phyloP scores from a whole-genome alignment of 1,140 invertebrate species.

The Pogonognathellus flavescens region DNA sequence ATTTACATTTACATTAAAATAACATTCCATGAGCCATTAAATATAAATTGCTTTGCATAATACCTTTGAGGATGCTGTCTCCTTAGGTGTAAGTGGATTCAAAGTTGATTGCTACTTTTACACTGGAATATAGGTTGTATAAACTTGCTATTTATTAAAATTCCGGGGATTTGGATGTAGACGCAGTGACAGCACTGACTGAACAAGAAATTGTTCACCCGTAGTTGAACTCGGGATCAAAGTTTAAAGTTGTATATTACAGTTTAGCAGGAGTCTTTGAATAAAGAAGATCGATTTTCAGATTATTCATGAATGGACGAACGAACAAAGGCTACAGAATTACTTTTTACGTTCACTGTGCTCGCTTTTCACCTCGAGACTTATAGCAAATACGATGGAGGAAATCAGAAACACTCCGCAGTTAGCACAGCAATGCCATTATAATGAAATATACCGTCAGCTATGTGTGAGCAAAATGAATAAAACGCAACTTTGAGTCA shows the following conservation, averaged over 20 bases:
- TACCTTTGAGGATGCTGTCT: too few species aligned
- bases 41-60: too few species aligned
- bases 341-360: neutral
- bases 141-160: too few species aligned
- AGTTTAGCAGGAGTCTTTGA: neutral
- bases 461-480: neutral
- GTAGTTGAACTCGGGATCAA: neutral
- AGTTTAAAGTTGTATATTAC: neutral
- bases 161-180: too few species aligned
- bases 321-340: neutral
- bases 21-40: too few species aligned
- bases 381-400: neutral
- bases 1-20: too few species aligned
- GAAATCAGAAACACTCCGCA: neutral
- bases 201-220: too few species aligned
- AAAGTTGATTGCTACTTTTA: too few species aligned
- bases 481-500: neutral
- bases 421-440: neutral
- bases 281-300: neutral
- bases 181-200: too few species aligned
- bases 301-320: slow-evolving; percentile 19
- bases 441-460: neutral
- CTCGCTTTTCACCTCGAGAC: neutral
- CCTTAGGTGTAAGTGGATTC: too few species aligned
- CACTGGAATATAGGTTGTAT: too few species aligned